phyloP scores from a whole-genome alignment of 2,888 invertebrate genomes.

The Schizotus pectinicornis region DNA sequence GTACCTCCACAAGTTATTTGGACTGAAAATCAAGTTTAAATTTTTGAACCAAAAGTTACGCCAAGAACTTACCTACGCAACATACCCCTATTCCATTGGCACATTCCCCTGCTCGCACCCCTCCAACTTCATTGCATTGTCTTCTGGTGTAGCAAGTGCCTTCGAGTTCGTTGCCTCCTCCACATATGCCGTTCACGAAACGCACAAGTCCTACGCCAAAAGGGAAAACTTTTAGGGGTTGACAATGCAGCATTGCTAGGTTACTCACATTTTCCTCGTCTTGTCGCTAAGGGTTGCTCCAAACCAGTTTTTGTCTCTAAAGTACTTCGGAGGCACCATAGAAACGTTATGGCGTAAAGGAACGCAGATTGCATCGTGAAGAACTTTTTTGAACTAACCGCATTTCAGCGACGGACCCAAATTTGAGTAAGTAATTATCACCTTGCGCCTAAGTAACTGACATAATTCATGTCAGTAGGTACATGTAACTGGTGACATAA shows the following conservation, averaged over 20 bases:
- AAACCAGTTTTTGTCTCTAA: no score
- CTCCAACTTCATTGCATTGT: constrained; percentile 75
- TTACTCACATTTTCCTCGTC: constrained; percentile 7
- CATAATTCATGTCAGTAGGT: no score
- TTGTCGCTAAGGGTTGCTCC: no score
- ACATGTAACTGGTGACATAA: no score
- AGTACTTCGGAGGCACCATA: no score
- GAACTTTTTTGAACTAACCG: no score
- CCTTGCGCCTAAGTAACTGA: no score
- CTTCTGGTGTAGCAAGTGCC: constrained; percentile 81
- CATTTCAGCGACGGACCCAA: no score
- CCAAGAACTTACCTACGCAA: constrained; percentile 75
- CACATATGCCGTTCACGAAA: constrained; percentile 75
- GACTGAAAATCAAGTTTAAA: constrained; percentile 61
- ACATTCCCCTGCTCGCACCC: constrained; percentile 75
- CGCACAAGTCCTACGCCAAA: constrained; percentile 68
- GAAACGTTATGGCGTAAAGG: no score
- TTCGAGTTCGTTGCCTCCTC: constrained; percentile 67
- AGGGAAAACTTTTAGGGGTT: constrained; percentile 20
- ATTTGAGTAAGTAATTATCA: no score
- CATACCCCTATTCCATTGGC: constrained; percentile 78
- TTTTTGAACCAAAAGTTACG: not conserved
- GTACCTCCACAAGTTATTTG: constrained; percentile 69
- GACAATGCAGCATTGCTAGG: not conserved
- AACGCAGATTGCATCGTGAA: no score